Conservation (phyloP, 2,797 vertebrate species). For the Dicrostonyx torquatus region DNA sequence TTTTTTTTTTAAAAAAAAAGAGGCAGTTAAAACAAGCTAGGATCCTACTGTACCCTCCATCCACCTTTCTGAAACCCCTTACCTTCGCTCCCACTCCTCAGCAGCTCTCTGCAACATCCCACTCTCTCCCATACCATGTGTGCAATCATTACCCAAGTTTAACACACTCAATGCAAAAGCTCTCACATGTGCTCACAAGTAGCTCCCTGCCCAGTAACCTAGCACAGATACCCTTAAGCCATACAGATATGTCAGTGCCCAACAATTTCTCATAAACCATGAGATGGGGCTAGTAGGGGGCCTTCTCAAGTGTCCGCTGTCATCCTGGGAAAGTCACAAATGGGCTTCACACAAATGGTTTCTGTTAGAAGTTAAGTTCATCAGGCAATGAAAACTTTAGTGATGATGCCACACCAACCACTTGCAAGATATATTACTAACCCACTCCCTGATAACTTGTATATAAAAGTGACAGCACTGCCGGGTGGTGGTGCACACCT, state of each 20-base stretch:
- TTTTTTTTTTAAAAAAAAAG: not conserved
- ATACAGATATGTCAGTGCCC: not conserved
- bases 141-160: not conserved
- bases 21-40: not conserved
- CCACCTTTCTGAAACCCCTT: not conserved
- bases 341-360: not conserved
- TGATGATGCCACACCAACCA: slow-evolving; percentile 60
- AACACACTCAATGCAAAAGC: not conserved
- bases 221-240: not conserved
- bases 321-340: slow-evolving; percentile 50
- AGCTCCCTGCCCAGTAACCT: not conserved
- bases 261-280: not conserved
- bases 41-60: not conserved
- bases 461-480: slow-evolving; percentile 65
- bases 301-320: not conserved
- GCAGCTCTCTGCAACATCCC: not conserved
- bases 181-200: not conserved
- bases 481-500: no score
- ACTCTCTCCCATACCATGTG: not conserved
- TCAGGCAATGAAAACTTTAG: slow-evolving; percentile 69
- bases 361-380: slow-evolving; percentile 74
- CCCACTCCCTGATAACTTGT: slow-evolving; percentile 67
- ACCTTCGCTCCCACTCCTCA: not conserved
- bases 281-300: not conserved
- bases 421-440: slow-evolving; percentile 62